Base-by-base conservation (phyloP, 2,888 invertebrate genomes). In the Pachydiplax longipennis region DNA sequence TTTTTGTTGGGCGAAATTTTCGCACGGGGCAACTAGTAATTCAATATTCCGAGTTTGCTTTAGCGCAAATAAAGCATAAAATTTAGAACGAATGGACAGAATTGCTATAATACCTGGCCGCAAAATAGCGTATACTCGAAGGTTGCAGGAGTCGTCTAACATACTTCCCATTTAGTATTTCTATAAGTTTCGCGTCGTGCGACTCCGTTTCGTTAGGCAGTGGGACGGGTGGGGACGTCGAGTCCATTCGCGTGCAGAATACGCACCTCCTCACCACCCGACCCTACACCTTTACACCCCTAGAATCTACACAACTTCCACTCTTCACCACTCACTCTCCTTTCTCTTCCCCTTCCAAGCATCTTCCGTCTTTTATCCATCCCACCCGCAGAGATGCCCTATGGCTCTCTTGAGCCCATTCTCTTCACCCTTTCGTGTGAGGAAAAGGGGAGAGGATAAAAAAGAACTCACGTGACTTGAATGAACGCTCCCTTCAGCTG, bases 171-270 rank as follows among this genome's bases (percentile, higher is more conserved):
- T 65, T 65, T 31, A 73, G 73, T 31, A 73, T 73, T 73, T 73
- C 40, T 40, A 44, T 40, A 44, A 4, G 81, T 81, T 40, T 44
- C 81, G 2, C 15, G 58, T 25, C 31, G 40, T 35, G 58, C 83
- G 53, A 58, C 53, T 53, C n/a, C 53, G 58, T 53, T 83, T 83
- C 18, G n/a, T 53, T 22, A 25, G 31, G n/a, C 2, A n/a, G 53
- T 18, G 58, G 83, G 35, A 58, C 53, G 58, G 58, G 25, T 25
- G 31, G 73, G 3, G 73, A 73, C 44, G 58, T 18, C 31, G 83
- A 35, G 83, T 58, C 83, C 53, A 83, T 35, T 83, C 58, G 58
- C 83, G 81, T 44, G 83, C 58, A 58, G 83, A 83, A 83, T 83
- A 58, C 53, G 35, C 58, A 31, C 44, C 35, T 73, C 25, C 6